Evolutionary conservation across 2,797 vertebrate genomes (phyloP).

Genomic region (Hipposideros larvatus): DNA sequence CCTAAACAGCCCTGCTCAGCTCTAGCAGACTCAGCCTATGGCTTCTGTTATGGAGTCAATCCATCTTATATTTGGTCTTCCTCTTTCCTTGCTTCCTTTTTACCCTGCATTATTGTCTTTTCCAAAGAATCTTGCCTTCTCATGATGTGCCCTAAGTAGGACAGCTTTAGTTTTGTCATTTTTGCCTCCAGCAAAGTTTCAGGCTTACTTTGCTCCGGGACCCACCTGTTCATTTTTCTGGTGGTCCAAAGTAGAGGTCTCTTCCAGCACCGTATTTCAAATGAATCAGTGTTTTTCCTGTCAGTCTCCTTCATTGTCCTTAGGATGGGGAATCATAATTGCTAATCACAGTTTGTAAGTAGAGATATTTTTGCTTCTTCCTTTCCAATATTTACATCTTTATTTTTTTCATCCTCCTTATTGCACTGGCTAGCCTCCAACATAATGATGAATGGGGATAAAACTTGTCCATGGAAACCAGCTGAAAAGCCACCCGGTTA

Average conservation of each 20-base stretch:
- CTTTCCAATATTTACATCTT: background rate
- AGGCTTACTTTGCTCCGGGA: background rate
- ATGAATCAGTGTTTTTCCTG: background rate
- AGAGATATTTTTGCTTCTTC: conserved; percentile 39
- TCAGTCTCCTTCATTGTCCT: background rate
- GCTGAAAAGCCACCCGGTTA: background rate
- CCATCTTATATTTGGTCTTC: background rate
- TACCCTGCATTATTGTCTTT: background rate
- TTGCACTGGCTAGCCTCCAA: background rate
- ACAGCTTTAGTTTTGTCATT: background rate
- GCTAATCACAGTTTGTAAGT: conserved; percentile 1
- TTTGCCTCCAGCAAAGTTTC: background rate
- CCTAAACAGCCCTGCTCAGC: background rate
- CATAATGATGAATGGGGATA: background rate
- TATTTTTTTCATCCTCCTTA: background rate
- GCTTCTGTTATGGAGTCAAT: background rate
- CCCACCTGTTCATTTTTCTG: background rate
- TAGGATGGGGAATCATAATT: conserved; percentile 27
- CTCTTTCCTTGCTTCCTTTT: background rate
- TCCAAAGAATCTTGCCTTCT: background rate
- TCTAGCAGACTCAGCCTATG: background rate
- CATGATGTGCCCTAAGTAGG: background rate
- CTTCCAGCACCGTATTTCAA: background rate
- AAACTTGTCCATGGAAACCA: background rate
- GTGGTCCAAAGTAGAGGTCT: background rate